Conservation (phyloP, 2,113 vertebrate species). For the Rhea americana region DNA sequence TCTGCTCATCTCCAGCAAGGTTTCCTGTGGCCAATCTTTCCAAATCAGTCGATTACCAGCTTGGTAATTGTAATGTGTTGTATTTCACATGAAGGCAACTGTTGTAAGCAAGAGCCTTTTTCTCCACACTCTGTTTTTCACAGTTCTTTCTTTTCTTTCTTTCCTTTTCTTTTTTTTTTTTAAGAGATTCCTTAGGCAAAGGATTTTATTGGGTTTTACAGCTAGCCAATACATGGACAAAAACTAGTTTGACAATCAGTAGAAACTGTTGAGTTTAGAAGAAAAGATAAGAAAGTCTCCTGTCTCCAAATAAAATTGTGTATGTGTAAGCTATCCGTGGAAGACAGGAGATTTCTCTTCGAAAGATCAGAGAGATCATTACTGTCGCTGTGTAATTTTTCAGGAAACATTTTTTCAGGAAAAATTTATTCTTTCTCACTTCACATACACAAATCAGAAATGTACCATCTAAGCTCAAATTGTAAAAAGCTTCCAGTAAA, state of each 20-base stretch:
- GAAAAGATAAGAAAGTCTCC: neutral
- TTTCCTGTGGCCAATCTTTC: neutral
- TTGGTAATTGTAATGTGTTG: neutral
- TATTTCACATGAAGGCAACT: neutral
- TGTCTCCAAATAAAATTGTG: constrained; percentile 4
- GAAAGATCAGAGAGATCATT: neutral
- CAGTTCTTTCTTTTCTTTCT: neutral
- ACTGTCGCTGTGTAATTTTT: neutral
- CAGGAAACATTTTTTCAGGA: neutral
- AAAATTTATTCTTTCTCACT: neutral
- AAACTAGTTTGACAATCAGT: neutral
- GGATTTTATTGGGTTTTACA: neutral
- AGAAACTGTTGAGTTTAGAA: neutral
- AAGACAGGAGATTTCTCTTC: neutral
- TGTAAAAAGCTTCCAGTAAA: neutral
- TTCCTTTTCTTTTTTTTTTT: neutral
- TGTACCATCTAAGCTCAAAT: neutral
- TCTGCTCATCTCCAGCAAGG: neutral
- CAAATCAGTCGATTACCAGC: neutral
- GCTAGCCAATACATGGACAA: neutral
- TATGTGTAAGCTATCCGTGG: neutral
- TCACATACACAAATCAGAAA: neutral
- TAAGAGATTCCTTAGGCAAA: constrained; percentile 1
- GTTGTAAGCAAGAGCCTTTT: neutral
- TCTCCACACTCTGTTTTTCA: neutral